phyloP scores from a whole-genome alignment of 2,888 invertebrate species.

The Cabera pusaria region DNA sequence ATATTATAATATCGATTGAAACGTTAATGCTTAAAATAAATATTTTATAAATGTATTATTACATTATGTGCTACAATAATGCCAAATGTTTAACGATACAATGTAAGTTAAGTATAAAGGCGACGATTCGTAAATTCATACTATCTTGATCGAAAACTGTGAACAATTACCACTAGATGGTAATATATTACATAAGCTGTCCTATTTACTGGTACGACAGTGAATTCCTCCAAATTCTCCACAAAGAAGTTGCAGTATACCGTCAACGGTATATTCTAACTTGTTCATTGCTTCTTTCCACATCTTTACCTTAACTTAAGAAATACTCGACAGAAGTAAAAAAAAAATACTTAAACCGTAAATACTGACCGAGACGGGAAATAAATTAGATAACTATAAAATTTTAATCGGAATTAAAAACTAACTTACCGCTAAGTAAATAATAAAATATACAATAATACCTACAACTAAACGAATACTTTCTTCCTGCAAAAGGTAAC shows the following conservation, averaged over 20 bases:
- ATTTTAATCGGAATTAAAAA: constrained; percentile 52
- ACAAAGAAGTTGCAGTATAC: constrained; percentile 1
- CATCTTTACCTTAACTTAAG: constrained; percentile 55
- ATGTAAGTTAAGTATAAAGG: constrained; percentile 39
- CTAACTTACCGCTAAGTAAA: constrained; percentile 60
- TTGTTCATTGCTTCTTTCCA: constrained; percentile 56
- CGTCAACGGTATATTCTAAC: constrained; percentile 13
- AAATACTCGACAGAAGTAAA: constrained; percentile 59
- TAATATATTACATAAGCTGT: constrained; percentile 28
- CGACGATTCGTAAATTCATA: constrained; percentile 42
- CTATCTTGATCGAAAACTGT: constrained; percentile 28
- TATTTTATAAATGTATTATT: constrained; percentile 42
- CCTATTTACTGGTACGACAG: constrained; percentile 16
- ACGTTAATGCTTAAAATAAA: constrained; percentile 50
- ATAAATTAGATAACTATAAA: constrained; percentile 74
- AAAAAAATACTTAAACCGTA: constrained; percentile 78
- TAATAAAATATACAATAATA: constrained; percentile 73
- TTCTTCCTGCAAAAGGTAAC: constrained; percentile 80
- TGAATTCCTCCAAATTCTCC: constrained; percentile 1
- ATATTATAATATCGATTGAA: constrained; percentile 47
- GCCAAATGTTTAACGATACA: constrained; percentile 46
- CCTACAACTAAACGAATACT: constrained; percentile 77
- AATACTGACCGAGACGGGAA: constrained; percentile 83
- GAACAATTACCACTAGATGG: constrained; percentile 28
- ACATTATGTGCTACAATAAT: constrained; percentile 53